Conservation (phyloP, 2,888 invertebrate species). For the Phaonia tiefii region DNA sequence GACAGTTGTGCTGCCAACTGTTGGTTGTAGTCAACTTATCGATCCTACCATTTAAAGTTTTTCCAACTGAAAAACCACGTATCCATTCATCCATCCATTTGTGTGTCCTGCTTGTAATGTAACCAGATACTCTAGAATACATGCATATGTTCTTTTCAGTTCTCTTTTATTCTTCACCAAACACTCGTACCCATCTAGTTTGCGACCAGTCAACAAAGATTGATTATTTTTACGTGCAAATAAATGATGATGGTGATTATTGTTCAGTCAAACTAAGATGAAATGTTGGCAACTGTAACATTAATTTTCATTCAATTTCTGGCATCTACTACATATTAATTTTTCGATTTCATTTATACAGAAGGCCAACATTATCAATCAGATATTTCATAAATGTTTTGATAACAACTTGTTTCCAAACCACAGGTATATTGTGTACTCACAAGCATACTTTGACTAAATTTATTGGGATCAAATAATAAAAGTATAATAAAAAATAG, state of each 20-base stretch:
- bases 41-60: constrained; percentile 45
- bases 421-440: no score
- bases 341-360: no score
- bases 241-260: constrained; percentile 80
- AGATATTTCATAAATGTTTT: no score
- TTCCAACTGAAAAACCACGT: constrained; percentile 43
- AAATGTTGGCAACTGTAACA: neutral
- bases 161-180: neutral
- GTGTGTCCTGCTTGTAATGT: constrained; percentile 35
- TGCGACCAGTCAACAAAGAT: constrained; percentile 72
- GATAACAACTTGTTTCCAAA: no score
- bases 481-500: no score
- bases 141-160: neutral
- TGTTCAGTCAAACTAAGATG: constrained; percentile 73
- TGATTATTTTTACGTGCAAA: constrained; percentile 77
- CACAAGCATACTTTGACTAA: no score
- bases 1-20: constrained; percentile 67
- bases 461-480: no score
- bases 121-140: constrained; percentile 41
- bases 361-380: no score
- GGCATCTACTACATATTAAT: no score
- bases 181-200: no score
- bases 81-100: constrained; percentile 59
- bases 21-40: constrained; percentile 55
- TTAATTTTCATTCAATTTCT: no score